Base-by-base conservation (phyloP, 1,140 invertebrate genomes). In the Coptotermes formosanus region DNA sequence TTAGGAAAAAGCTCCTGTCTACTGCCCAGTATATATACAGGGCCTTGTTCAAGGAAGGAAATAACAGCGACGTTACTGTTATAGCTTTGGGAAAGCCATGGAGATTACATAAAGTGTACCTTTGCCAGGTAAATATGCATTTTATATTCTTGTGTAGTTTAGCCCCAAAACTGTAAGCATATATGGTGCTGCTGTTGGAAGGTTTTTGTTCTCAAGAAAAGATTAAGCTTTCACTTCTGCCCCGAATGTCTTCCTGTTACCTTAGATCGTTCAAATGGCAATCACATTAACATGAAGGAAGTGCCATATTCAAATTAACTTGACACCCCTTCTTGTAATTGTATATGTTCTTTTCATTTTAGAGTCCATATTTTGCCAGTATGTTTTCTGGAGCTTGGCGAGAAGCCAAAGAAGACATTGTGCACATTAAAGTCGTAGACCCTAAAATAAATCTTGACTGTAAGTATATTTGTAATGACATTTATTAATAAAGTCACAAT, bases 371-470 rank as follows among this genome's bases (percentile, higher is more conserved):
- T 89, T 97, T 97, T 91, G 92, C 93, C 23, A 96, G 95, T 89
- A 97, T 97, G 96, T 97, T 97, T 91, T 95, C 94, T 89, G 96
- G 96, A 12, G 93, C 94, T 21, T 97, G 96, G 96, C 93, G 93
- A 89, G 96, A 97, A 90, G 92, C 94, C 8, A 92, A 93, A 85
- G 93, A 96, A 90, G 92, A 93, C 86, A 91, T 93, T 84, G 93
- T 97, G 81, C 91, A 91, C 75, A 94, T 97, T 86, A 93, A 95
- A 90, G 94, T 97, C 48, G 91, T 94, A 6, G 96, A 97, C 92
- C 93, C 95, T 44, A 94, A 95, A 86, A 95, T 97, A 69, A 96
- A 93, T 55, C 89, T 93, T 84, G 93, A 95, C 86, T 93, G 95
- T 95, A 92, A 92, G 90, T 89, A 84, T 45, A 87, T 1, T 75